These are phyloP conservation scores for Ferrisia virgata DNA, from an alignment of 2,888 invertebrate genomes.

Conservation along the genomic window DNA sequence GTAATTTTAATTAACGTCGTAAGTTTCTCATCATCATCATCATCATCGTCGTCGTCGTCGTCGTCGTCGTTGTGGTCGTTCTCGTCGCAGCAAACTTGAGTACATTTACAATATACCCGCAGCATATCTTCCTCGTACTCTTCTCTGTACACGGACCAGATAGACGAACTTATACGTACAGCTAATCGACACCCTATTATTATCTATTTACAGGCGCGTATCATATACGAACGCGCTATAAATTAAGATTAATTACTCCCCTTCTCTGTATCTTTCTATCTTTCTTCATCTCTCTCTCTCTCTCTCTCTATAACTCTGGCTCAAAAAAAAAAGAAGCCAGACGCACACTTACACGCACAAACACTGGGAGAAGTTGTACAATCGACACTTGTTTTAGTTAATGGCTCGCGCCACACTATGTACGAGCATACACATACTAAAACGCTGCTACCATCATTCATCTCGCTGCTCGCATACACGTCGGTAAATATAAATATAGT, in stretches of 20 bases:
- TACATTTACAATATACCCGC: neutral
- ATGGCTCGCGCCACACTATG: slow-evolving; percentile 11
- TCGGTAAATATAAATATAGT: too few species aligned
- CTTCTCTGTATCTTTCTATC: too few species aligned
- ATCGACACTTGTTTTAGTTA: neutral
- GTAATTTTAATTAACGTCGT: slow-evolving; percentile 9
- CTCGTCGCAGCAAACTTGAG: too few species aligned
- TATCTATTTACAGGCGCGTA: neutral
- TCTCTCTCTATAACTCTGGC: too few species aligned
- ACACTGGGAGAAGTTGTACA: neutral
- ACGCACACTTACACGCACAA: neutral
- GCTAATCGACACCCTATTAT: slow-evolving; percentile 17
- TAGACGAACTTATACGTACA: neutral
- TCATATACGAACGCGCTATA: neutral
- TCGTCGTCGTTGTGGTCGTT: too few species aligned
- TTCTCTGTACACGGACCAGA: neutral
- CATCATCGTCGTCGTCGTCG: too few species aligned
- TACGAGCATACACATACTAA: neutral
- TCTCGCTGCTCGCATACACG: neutral
- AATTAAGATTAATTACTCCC: slow-evolving; percentile 14
- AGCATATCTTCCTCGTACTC: neutral
- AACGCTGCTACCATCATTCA: neutral
- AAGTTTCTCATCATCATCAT: neutral
- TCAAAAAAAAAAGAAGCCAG: too few species aligned
- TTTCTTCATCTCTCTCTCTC: too few species aligned